Percentiles rank a stretch among this genome's conserved stretches.
Conservation (phyloP, 2,888 invertebrate genomes). For the Tricholauxania praeusta region DNA sequence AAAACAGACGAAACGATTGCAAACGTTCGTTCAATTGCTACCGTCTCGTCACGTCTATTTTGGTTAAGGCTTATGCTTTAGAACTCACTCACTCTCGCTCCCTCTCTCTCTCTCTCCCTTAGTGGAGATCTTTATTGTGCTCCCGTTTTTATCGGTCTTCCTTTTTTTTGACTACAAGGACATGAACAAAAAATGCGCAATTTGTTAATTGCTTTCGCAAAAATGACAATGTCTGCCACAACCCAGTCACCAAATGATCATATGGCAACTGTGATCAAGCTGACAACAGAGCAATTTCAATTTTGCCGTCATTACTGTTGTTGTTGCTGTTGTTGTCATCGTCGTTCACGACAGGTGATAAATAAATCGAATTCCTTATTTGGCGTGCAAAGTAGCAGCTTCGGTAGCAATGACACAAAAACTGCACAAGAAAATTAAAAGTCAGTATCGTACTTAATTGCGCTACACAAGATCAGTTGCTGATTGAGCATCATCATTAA, state of each 20-base stretch:
- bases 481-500: slow-evolving; percentile 19
- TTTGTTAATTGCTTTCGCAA: slow-evolving; percentile 9
- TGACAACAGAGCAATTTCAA: slow-evolving; percentile 20
- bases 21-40: no score
- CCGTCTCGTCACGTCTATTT: no score
- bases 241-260: not conserved
- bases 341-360: slow-evolving; percentile 62
- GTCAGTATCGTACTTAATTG: slow-evolving; percentile 34
- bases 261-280: not conserved
- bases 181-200: not conserved
- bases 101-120: no score
- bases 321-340: not conserved
- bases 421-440: not conserved
- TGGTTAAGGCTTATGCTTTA: no score
- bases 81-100: no score
- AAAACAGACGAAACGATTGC: no score
- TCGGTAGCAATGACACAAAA: not conserved
- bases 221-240: not conserved
- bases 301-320: slow-evolving; percentile 3
- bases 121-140: no score
- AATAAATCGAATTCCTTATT: slow-evolving; percentile 64
- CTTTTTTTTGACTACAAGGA: not conserved
- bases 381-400: slow-evolving; percentile 32
- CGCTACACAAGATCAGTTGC: slow-evolving; percentile 1
- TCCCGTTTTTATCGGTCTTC: no score